Base-by-base conservation (phyloP, 2,888 invertebrate species). In the Spodoptera littoralis region DNA sequence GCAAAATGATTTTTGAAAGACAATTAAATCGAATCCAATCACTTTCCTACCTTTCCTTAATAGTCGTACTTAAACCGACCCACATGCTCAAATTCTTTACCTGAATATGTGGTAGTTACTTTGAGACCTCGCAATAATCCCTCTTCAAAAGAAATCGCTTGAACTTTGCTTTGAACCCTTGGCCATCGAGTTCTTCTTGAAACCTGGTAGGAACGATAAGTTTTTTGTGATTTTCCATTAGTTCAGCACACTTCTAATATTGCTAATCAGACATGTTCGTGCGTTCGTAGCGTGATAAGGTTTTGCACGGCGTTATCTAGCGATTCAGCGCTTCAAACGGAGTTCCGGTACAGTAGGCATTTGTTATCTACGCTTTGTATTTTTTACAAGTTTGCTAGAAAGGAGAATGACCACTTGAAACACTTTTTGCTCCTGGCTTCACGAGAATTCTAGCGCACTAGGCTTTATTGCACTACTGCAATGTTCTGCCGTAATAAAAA, bases 331-430 rank as follows among this genome's bases (percentile, higher is more conserved):
- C 62, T 71, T 66, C 50, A 59, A 61, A 60, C 60, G 18, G 46
- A 70, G 76, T 79, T 79, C 79, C 79, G 79, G 66, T 77, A 75
- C 75, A 67, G 70, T 77, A 69, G 76, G 60, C 60, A 57, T 62
- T 65, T 64, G 61, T 77, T 77, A 77, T 78, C 76, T 63, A 62
- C 54, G 58, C 52, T 64, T 60, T 62, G 59, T 59, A 51, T 64
- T 76, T 75, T 77, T 77, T 70, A 63, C 77, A 50, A 58, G 59
- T 60, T 57, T 58, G 62, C 55, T 67, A 49, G 60, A 63, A 75
- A 67, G 70, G 62, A 74, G 65, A 72, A 65, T 76, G 66, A 70
- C 76, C 66, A 63, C 51, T 61, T 60, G 41, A 65, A 60, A 61
- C 52, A 63, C 48, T 74, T 74, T 73, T 76, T 66, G 70, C 60